Conservation (phyloP, 2,888 invertebrate species). For the Phrixothrix hirtus region DNA sequence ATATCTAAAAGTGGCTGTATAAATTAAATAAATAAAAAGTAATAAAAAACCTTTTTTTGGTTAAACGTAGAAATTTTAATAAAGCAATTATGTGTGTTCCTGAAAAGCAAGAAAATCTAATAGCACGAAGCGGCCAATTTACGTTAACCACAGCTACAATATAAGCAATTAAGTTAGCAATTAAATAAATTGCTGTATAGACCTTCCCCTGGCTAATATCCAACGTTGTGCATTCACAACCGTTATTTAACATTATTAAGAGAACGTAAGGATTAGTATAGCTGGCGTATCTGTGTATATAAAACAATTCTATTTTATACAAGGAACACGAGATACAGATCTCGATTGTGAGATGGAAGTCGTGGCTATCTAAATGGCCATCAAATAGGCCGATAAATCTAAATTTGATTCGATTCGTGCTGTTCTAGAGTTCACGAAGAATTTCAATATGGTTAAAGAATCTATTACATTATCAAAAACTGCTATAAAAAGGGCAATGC, state of each 20-base stretch:
- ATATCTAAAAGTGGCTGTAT: too few species aligned
- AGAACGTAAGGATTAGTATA: background rate
- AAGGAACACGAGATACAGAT: constrained; percentile 22
- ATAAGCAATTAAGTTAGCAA: constrained; percentile 12
- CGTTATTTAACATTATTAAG: constrained; percentile 8
- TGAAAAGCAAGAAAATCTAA: constrained; percentile 4
- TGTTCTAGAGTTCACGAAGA: constrained; percentile 32
- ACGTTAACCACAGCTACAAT: constrained; percentile 7
- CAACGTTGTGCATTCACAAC: constrained; percentile 4
- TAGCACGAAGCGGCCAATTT: constrained; percentile 9
- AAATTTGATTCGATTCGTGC: constrained; percentile 36
- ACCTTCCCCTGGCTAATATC: constrained; percentile 7
- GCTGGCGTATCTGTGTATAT: background rate
- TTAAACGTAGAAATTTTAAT: background rate
- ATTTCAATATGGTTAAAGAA: constrained; percentile 24
- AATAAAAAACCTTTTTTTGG: too few species aligned
- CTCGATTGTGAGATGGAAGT: constrained; percentile 37
- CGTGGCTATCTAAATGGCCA: constrained; percentile 38
- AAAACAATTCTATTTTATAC: constrained; percentile 14
- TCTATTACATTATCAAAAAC: constrained; percentile 17
- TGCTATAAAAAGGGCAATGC: constrained; percentile 24
- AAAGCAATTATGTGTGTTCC: background rate
- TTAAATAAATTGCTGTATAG: constrained; percentile 14
- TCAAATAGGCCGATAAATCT: constrained; percentile 40
- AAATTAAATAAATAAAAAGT: too few species aligned